Conservation (phyloP, 30 jellyfish, hydroid and myxozoan species). For the Clytia hemisphaerica region DNA sequence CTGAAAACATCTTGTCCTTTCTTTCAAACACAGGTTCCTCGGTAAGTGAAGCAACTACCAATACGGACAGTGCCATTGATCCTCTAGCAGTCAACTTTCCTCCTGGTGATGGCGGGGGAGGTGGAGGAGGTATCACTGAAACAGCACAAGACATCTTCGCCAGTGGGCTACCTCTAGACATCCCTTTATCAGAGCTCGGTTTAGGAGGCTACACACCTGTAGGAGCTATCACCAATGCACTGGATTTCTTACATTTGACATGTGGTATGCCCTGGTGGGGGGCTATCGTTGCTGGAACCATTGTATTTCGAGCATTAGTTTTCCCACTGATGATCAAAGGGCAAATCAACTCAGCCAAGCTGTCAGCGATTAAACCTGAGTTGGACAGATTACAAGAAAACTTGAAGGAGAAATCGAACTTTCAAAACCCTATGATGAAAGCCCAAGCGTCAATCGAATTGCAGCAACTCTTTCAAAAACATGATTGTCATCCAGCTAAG, state of each 20-base stretch:
- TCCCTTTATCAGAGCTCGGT: conserved; percentile 35
- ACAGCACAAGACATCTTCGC: conserved; percentile 17
- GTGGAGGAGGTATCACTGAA: no score
- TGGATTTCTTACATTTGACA: conserved; percentile 57
- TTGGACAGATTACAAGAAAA: conserved; percentile 67
- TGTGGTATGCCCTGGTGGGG: conserved; percentile 97
- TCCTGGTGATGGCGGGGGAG: no score
- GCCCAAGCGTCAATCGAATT: conserved; percentile 76
- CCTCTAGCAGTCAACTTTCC: no score
- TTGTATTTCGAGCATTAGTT: conserved; percentile 57
- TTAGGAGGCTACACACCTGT: conserved; percentile 88
- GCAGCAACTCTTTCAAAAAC: conserved; percentile 66
- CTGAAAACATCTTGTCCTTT: no score
- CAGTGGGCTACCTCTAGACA: conserved; percentile 7
- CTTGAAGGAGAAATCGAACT: conserved; percentile 64
- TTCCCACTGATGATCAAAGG: conserved; percentile 90
- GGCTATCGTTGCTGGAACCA: conserved; percentile 63
- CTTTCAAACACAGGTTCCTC: no score
- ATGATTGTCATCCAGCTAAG: conserved; percentile 81
- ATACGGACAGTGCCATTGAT: no score
- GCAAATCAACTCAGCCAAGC: conserved; percentile 70
- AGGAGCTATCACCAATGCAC: conserved; percentile 54
- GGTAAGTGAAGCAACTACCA: no score
- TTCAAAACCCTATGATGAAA: conserved; percentile 69
- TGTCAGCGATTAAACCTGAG: conserved; percentile 73